These are phyloP conservation scores for Pampusana beccarii DNA, from an alignment of 2,113 vertebrate species.

Conservation along the genomic window DNA sequence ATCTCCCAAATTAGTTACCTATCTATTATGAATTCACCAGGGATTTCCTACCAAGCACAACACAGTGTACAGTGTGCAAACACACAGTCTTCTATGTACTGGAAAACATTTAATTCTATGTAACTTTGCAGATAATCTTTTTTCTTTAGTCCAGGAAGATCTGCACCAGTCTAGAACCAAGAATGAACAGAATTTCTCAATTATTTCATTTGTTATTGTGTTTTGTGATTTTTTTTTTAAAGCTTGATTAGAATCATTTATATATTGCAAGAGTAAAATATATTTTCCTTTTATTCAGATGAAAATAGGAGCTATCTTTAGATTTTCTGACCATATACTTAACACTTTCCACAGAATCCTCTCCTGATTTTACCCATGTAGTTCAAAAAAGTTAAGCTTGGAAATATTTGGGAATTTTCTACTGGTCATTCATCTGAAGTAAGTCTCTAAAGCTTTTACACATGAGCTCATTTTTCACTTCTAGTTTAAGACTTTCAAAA, in stretches of 20 bases:
- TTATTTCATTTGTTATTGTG: not conserved
- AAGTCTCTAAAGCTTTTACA: not conserved
- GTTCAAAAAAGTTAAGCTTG: not conserved
- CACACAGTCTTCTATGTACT: not conserved
- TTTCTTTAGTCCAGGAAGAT: not conserved
- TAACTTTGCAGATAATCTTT: not conserved
- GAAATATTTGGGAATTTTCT: not conserved
- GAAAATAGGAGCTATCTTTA: not conserved
- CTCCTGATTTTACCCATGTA: not conserved
- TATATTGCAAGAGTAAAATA: not conserved
- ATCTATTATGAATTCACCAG: not conserved
- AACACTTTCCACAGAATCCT: not conserved
- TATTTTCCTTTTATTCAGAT: not conserved
- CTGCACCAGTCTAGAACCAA: not conserved
- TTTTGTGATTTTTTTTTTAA: not conserved
- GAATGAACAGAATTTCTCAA: not conserved
- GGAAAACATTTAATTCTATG: not conserved
- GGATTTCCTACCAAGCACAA: not conserved
- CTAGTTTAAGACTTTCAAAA: not conserved
- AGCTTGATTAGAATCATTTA: fast-evolving
- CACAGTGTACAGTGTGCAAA: not conserved
- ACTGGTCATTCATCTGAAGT: not conserved
- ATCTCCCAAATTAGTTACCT: not conserved
- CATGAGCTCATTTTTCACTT: not conserved
- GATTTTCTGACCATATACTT: not conserved